Percentiles rank a stretch among this genome's conserved stretches.
phyloP scores from a whole-genome alignment of 1,140 invertebrate genomes.

The Sesamia nonagrioides region DNA sequence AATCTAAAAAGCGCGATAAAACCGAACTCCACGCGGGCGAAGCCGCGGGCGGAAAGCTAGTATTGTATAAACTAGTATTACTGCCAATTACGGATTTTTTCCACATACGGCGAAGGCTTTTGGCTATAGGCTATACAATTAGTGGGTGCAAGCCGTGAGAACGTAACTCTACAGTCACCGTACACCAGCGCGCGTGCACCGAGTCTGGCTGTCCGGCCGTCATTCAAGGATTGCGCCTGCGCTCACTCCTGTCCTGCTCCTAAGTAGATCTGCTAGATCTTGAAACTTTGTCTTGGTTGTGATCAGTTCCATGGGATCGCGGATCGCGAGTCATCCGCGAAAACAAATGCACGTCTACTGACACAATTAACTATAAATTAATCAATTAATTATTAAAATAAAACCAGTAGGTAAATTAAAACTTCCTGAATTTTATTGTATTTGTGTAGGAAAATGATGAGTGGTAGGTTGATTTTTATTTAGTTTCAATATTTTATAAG shows the following conservation, averaged over 20 bases:
- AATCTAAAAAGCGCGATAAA: no score
- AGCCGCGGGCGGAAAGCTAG: no score
- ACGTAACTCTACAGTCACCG: neutral
- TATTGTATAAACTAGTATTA: no score
- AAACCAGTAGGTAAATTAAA: no score
- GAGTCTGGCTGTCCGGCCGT: neutral
- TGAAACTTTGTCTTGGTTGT: neutral
- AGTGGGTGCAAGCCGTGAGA: conserved; percentile 3
- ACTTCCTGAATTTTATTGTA: no score
- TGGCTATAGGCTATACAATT: neutral
- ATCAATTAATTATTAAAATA: no score
- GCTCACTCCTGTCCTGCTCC: neutral
- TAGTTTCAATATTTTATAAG: no score
- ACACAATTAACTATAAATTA: neutral
- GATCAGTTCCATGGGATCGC: neutral
- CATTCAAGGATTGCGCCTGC: conserved; percentile 26
- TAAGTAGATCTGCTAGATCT: neutral
- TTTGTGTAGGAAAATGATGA: no score
- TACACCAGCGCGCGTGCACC: neutral
- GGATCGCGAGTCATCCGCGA: neutral
- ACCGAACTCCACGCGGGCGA: no score
- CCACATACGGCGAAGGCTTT: no score
- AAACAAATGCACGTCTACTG: neutral
- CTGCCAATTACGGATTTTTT: no score
- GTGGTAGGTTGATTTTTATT: no score